Conservation (phyloP, 2,797 vertebrate genomes). For the Yasuhikotakia modesta region DNA sequence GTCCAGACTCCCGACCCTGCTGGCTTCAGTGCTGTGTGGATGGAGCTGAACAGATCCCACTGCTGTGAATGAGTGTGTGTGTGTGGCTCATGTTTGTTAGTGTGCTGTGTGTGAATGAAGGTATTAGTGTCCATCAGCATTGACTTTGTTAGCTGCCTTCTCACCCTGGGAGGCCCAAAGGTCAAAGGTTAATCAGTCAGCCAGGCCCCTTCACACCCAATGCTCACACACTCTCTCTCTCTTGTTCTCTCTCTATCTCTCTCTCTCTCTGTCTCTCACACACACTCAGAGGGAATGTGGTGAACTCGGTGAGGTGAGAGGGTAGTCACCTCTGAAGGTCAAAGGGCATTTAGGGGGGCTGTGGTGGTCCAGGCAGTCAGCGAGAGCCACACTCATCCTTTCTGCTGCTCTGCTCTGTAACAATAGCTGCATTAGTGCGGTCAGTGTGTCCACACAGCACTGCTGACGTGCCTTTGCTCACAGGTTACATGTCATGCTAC, state of each 20-base stretch:
- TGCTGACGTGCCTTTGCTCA: neutral
- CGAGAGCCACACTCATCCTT: conserved; percentile 71
- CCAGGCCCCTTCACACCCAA: conserved; percentile 57
- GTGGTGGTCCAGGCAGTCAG: conserved; percentile 66
- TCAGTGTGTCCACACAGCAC: conserved; percentile 48
- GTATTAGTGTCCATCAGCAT: conserved; percentile 65
- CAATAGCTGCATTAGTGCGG: conserved; percentile 64
- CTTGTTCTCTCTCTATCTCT: conserved; percentile 15
- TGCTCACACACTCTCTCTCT: conserved; percentile 29
- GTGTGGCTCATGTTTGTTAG: conserved; percentile 35
- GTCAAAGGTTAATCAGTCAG: conserved; percentile 76
- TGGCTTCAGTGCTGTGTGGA: conserved; percentile 11
- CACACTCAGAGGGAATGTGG: conserved; percentile 58
- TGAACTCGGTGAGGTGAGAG: conserved; percentile 59
- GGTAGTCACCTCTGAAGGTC: conserved; percentile 69
- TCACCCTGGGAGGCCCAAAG: conserved; percentile 76
- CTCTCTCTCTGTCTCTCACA: conserved; percentile 16
- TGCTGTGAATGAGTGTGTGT: neutral
- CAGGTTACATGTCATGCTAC: conserved; percentile 6
- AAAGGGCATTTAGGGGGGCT: conserved; percentile 73
- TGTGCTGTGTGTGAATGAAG: conserved; percentile 44
- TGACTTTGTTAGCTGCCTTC: conserved; percentile 71
- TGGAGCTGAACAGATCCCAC: neutral
- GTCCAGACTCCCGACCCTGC: neutral
- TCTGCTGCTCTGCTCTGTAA: conserved; percentile 69